phyloP scores from a whole-genome alignment of 2,113 vertebrate species.

The Aleadryas rufinucha region DNA sequence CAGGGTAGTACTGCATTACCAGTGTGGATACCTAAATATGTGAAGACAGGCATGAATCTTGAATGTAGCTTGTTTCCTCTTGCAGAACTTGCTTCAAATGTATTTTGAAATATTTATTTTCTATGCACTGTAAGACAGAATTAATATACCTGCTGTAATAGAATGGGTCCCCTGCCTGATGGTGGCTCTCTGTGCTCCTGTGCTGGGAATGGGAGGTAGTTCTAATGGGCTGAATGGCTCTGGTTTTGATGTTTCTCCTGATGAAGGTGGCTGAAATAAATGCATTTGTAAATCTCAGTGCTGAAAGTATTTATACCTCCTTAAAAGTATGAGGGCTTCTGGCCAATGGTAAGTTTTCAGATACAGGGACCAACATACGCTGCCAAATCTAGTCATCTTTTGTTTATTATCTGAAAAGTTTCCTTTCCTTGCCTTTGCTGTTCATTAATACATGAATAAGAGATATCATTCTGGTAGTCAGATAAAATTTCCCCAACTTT shows the following conservation, averaged over 20 bases:
- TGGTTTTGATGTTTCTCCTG: neutral
- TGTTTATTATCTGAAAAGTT: neutral
- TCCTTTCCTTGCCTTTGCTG: neutral
- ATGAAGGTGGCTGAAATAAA: neutral
- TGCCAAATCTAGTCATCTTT: neutral
- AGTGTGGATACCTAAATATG: neutral
- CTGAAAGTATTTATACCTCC: neutral
- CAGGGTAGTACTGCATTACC: neutral
- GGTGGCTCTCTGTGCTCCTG: neutral
- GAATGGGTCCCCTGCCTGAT: neutral
- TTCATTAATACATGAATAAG: neutral
- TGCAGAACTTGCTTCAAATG: neutral
- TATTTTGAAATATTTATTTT: neutral
- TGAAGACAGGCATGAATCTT: neutral
- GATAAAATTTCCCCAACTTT: neutral
- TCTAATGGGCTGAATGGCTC: neutral
- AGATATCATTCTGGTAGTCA: neutral
- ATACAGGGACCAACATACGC: neutral
- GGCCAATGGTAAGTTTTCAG: neutral
- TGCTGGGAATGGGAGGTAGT: neutral
- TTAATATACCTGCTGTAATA: neutral
- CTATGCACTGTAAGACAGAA: neutral
- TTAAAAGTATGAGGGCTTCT: slow-evolving; percentile 1
- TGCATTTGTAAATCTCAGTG: neutral
- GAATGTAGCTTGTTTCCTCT: neutral